These are phyloP conservation scores for Calycopis cecrops DNA, from an alignment of 1,140 invertebrate species.

Conservation along the genomic window DNA sequence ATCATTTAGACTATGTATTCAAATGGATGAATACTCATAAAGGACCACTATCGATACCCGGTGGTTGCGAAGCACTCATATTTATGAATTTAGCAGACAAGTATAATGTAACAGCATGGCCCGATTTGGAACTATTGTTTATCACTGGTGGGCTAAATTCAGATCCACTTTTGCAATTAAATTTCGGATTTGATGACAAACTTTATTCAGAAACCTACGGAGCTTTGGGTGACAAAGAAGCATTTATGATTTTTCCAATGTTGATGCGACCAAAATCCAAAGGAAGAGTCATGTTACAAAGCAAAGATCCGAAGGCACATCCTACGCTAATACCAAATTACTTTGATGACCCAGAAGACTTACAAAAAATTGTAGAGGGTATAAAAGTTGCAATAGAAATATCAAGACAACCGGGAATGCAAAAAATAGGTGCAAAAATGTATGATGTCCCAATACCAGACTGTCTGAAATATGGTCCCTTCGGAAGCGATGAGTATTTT, in stretches of 20 bases:
- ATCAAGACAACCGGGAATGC: slow-evolving; percentile 76
- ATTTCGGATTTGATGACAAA: slow-evolving; percentile 77
- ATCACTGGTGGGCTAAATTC: slow-evolving; percentile 74
- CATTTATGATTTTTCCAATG: slow-evolving; percentile 81
- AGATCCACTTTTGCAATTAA: slow-evolving; percentile 69
- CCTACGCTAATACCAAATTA: slow-evolving; percentile 91
- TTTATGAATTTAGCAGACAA: slow-evolving; percentile 84
- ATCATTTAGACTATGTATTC: slow-evolving; percentile 68
- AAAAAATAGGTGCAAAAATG: slow-evolving; percentile 76
- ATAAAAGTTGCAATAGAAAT: slow-evolving; percentile 78
- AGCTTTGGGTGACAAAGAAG: slow-evolving; percentile 70
- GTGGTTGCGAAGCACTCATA: slow-evolving; percentile 86
- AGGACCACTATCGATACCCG: slow-evolving; percentile 83
- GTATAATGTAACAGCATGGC: slow-evolving; percentile 78
- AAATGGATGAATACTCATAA: slow-evolving; percentile 70
- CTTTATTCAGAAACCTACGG: slow-evolving; percentile 74
- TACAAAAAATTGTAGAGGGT: slow-evolving; percentile 78
- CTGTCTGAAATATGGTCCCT: slow-evolving; percentile 77
- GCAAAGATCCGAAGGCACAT: slow-evolving; percentile 82
- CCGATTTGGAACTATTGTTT: slow-evolving; percentile 85
- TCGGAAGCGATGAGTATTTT: slow-evolving; percentile 83
- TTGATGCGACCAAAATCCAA: slow-evolving; percentile 84
- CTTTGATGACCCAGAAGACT: slow-evolving; percentile 79
- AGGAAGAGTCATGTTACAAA: slow-evolving; percentile 81
- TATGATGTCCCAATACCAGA: slow-evolving; percentile 78